A percentile compares a stretch with the other conserved stretches of the same genome.
These are phyloP conservation scores for Plumapathes pennacea DNA, from an alignment of 92 coral and sea anemone genomes.

Conservation along the genomic window DNA sequence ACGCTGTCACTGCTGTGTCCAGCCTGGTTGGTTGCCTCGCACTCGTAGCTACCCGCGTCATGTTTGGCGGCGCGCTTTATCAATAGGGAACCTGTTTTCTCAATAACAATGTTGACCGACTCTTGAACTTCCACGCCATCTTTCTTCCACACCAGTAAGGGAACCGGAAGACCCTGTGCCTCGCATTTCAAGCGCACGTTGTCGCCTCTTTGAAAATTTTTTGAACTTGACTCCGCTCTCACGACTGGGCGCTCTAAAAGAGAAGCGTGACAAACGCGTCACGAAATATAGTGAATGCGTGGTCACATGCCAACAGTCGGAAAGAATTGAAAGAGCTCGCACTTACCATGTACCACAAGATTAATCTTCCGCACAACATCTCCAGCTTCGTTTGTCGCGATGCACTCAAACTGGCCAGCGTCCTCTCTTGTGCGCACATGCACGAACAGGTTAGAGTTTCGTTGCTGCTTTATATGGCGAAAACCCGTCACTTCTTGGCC, in stretches of 20 bases:
- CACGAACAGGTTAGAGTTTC: conserved; percentile 52
- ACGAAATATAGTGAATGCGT: background rate
- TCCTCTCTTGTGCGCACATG: conserved; percentile 47
- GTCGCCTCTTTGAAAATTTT: conserved; percentile 48
- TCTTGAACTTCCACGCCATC: conserved; percentile 42
- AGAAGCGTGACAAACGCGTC: background rate
- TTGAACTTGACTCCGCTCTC: conserved; percentile 23
- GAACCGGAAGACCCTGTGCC: conserved; percentile 61
- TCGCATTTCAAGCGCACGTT: conserved; percentile 50
- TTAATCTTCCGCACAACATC: conserved; percentile 31
- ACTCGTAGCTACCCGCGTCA: conserved; percentile 73
- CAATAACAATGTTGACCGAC: conserved; percentile 13
- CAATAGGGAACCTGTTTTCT: conserved; percentile 33
- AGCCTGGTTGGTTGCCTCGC: conserved; percentile 69
- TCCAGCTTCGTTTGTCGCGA: conserved; percentile 46
- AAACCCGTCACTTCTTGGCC: conserved; percentile 37
- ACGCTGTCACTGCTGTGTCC: conserved; percentile 64
- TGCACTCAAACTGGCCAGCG: conserved; percentile 73
- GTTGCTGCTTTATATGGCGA: conserved; percentile 23
- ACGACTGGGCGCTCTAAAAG: conserved; percentile 61
- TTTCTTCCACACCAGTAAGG: conserved; percentile 68
- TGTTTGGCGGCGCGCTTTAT: conserved; percentile 60
- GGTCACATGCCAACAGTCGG: too few species aligned
- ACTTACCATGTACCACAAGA: conserved; percentile 35
- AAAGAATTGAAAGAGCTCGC: too few species aligned